Base-by-base conservation (phyloP, 2,113 vertebrate species). In the Irena cyanogastra region DNA sequence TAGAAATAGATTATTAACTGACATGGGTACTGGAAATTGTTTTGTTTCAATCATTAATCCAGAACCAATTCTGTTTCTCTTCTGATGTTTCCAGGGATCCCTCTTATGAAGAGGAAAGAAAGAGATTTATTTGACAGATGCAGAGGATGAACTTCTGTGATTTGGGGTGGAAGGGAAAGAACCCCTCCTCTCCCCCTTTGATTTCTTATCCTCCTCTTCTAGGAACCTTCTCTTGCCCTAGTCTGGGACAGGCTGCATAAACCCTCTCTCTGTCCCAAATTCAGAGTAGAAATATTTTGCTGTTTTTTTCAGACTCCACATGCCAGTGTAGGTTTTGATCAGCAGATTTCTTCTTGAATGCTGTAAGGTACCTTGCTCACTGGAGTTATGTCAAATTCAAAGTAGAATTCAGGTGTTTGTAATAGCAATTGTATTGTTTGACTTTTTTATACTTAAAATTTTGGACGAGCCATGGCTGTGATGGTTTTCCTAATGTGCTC, bases 141-240 rank as follows among this genome's bases (percentile, higher is more conserved):
- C 54, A 31, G 64, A 84, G 15, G 28, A 53, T 19, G 31, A 65
- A 30, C 15, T 76, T 72, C 11, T 41, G 10, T 76, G 24, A 33
- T 91, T 54, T 1, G 1, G 5, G 28, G 22, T 42, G 37, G 50
- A 31, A 49, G 18, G 30, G 42, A 49, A 47, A 76, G 49, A 59
- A 8, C 2, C 5, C 2, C 1, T 1, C 6, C 4, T 13, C 4
- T 22, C 35, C 11, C 1, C 26, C 49, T 30, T 53, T 6, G 0
- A 9, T 60, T 87, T 80, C 42, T 45, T 60, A 30, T 22, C 8
- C 16, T 37, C 6, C 47, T 39, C 5, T 69, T 78, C 63, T 83
- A 41, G 50, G n/a, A 77, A n/a, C 11, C 27, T 66, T 66, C 30
- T 92, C n/a, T 14, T 86, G 9, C 28, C 18, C 15, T 64, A 19